Base-by-base conservation (phyloP, 1,140 invertebrate genomes). In the Calycopis cecrops region DNA sequence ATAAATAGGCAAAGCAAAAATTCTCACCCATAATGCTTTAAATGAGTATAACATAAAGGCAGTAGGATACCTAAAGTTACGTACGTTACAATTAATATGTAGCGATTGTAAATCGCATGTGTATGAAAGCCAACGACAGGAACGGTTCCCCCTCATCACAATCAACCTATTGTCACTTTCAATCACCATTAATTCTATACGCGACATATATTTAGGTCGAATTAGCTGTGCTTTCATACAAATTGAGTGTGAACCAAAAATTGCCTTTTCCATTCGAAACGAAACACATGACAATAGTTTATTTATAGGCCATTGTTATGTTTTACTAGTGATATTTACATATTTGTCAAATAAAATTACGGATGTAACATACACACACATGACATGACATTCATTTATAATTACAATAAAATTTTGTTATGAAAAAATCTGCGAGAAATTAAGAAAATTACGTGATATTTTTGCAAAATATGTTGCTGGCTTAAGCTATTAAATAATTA, bases 111-210 rank as follows among this genome's bases (percentile, higher is more conserved):
- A 6, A 6, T 28, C 2, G 6, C 21, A 28, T 28, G 21, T 28
- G 21, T 28, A 28, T 28, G 21, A 3, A 3, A 28, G 21, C 2
- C 21, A 28, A 3, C 6, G 2, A 40, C 38, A 40, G n/a, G n/a
- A 12, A 12, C 38, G 14, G n/a, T 12, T 12, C 38, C 38, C 38
- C n/a, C 38, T 11, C 38, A 40, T 7, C 8, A 12, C 38, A 40
- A 28, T 14, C 38, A 14, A 40, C 38, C 38, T 40, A 40, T 40
- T 40, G 38, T 40, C 38, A 40, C 38, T 40, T 40, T 40, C 38
- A 40, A 40, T 40, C 38, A 40, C 38, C n/a, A 14, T 40, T 40
- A 40, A 40, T 40, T 40, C 12, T 14, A 4, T 12, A 40, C 14
- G 12, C 14, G 38, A 40, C 11, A 11, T 12, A 40, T 40, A 40